Conservation (phyloP, 2,113 vertebrate genomes). For the Microtus pennsylvanicus region DNA sequence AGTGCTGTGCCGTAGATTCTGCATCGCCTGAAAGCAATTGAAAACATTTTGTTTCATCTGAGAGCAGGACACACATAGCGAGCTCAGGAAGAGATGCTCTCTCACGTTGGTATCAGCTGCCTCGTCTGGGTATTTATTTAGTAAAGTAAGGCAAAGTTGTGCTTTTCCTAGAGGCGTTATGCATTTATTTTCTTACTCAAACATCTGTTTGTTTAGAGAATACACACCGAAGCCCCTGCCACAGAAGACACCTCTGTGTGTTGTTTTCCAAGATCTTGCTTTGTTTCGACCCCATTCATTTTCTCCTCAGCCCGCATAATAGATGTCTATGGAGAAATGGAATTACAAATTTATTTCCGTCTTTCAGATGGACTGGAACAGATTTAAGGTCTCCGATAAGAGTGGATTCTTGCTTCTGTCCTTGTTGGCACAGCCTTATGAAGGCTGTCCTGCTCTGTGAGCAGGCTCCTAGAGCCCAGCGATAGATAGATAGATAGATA, state of each 20-base stretch:
- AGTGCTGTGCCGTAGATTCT: background rate
- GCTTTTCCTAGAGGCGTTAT: background rate
- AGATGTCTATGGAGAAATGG: background rate
- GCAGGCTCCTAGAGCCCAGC: background rate
- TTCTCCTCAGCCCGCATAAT: background rate
- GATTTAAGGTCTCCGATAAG: background rate
- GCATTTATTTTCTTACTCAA: background rate
- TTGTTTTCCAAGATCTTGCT: background rate
- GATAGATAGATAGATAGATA: background rate
- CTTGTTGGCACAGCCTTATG: background rate
- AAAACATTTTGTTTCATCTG: background rate
- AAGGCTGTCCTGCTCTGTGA: background rate
- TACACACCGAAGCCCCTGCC: background rate
- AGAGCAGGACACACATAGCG: background rate
- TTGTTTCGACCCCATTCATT: background rate
- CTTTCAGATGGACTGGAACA: background rate
- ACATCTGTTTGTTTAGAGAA: background rate
- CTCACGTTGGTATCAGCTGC: background rate
- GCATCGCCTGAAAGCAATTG: background rate
- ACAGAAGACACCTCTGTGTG: background rate
- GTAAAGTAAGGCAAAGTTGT: background rate
- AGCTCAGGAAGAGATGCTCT: background rate
- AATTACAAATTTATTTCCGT: background rate
- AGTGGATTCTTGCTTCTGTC: background rate
- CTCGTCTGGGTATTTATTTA: background rate